Conservation (phyloP, 2,888 invertebrate species). For the Ennomos quercinarius region DNA sequence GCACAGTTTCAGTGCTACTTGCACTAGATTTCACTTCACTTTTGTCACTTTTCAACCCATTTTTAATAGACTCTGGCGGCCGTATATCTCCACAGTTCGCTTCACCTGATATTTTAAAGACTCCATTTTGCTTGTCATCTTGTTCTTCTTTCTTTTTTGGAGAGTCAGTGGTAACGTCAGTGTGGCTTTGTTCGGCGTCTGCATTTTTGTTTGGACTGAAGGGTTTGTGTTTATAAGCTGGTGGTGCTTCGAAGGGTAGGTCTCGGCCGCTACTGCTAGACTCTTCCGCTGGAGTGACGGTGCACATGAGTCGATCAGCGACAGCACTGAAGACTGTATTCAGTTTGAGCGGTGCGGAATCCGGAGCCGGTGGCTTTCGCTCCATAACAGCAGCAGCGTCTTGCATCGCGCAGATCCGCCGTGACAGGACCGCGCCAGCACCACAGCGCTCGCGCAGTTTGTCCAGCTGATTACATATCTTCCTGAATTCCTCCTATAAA, state of each 20-base stretch:
- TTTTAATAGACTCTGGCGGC: slow-evolving; percentile 69
- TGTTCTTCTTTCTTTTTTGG: slow-evolving; percentile 64
- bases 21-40: slow-evolving; percentile 72
- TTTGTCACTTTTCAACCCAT: slow-evolving; percentile 68
- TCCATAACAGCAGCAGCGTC: slow-evolving; percentile 89
- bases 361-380: slow-evolving; percentile 77
- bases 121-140: slow-evolving; percentile 73
- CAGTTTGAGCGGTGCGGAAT: slow-evolving; percentile 77
- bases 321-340: slow-evolving; percentile 83
- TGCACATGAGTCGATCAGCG: slow-evolving; percentile 81
- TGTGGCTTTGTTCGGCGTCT: slow-evolving; percentile 74
- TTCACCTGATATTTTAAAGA: slow-evolving; percentile 80
- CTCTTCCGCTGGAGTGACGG: slow-evolving; percentile 80
- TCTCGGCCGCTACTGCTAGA: slow-evolving; percentile 81
- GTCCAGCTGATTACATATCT: slow-evolving; percentile 92
- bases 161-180: slow-evolving; percentile 75
- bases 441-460: slow-evolving; percentile 91
- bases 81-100: slow-evolving; percentile 75
- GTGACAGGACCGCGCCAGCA: slow-evolving; percentile 89
- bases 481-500: slow-evolving; percentile 91
- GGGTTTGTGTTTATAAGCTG: slow-evolving; percentile 75
- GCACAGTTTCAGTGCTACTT: slow-evolving; percentile 69
- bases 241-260: slow-evolving; percentile 76
- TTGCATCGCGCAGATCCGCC: slow-evolving; percentile 93
- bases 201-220: slow-evolving; percentile 80